phyloP scores from a whole-genome alignment of 2,113 vertebrate genomes.

The Dolichotis patagonum region DNA sequence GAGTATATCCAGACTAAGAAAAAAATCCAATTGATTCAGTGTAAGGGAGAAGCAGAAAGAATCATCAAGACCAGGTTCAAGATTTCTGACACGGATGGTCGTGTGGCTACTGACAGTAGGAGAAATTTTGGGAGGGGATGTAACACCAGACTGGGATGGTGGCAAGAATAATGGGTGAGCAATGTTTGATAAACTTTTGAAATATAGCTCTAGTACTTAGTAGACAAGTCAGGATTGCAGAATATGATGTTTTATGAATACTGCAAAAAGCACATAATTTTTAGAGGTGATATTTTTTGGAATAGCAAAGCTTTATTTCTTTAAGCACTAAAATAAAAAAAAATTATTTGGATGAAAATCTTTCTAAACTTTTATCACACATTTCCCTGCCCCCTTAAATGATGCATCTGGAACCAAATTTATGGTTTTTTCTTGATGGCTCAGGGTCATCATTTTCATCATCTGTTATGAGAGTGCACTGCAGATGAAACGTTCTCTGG shows the following conservation, averaged over 20 bases:
- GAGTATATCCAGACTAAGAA: background rate
- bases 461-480: background rate
- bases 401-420: slow-evolving; percentile 54
- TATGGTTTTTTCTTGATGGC: slow-evolving; percentile 46
- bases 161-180: background rate
- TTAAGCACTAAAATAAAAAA: slow-evolving; percentile 41
- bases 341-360: slow-evolving; percentile 31
- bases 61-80: background rate
- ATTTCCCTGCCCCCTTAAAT: slow-evolving; percentile 38
- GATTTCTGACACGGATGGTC: background rate
- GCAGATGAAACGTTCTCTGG: background rate
- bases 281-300: slow-evolving; percentile 1
- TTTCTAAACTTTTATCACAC: slow-evolving; percentile 40
- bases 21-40: background rate
- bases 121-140: background rate
- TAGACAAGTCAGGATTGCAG: background rate
- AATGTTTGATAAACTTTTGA: background rate
- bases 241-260: slow-evolving; percentile 30
- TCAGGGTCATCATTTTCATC: slow-evolving; percentile 59
- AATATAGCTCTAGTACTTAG: background rate
- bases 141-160: background rate
- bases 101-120: background rate
- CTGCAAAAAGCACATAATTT: slow-evolving; percentile 16
- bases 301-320: slow-evolving; percentile 10
- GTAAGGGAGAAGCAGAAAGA: background rate